These are phyloP conservation scores for Nothoprocta pentlandii DNA, from an alignment of 2,113 vertebrate species.

Conservation along the genomic window DNA sequence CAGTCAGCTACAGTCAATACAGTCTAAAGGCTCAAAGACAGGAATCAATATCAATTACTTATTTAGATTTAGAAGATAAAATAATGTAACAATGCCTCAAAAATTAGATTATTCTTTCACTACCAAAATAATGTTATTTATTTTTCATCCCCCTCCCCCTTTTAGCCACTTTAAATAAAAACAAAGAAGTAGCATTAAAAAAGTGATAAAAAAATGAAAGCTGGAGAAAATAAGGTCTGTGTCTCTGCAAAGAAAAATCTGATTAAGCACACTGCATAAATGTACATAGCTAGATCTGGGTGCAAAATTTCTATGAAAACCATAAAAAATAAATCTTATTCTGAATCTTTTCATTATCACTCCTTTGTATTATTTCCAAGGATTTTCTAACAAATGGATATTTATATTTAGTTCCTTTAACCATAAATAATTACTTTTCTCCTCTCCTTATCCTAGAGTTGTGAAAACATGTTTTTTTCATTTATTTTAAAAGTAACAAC, in stretches of 20 bases:
- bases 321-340: background rate
- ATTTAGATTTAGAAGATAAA: background rate
- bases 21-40: background rate
- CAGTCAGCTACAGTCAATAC: background rate
- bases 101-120: background rate
- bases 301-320: background rate
- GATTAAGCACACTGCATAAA: background rate
- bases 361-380: background rate
- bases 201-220: background rate
- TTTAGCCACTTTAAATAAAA: background rate
- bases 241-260: background rate
- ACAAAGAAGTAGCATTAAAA: background rate
- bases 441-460: background rate
- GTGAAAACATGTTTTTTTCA: background rate
- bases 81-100: background rate
- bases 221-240: background rate
- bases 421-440: background rate
- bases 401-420: background rate
- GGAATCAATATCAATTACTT: background rate
- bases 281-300: background rate
- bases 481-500: background rate
- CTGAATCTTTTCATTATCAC: background rate
- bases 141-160: background rate
- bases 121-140: background rate
- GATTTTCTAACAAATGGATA: background rate